Conservation (phyloP, 2,797 vertebrate genomes). For the Trachops cirrhosus region DNA sequence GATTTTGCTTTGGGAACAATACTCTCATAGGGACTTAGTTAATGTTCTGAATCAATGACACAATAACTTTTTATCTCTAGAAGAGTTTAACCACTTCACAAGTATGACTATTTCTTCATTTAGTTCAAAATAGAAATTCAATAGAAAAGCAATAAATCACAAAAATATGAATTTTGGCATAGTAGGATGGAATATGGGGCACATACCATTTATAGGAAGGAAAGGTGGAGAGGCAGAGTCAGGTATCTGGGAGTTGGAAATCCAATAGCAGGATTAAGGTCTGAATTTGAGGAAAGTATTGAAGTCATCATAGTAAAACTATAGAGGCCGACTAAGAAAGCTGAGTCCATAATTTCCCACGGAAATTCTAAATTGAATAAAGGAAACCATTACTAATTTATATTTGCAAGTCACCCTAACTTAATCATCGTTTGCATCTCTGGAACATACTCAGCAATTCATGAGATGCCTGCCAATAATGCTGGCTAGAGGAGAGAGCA, state of each 20-base stretch:
- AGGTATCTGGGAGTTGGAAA: background rate
- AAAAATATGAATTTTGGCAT: background rate
- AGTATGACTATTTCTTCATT: constrained; percentile 16
- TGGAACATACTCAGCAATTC: background rate
- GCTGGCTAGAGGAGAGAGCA: constrained; percentile 1
- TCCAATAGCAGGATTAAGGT: background rate
- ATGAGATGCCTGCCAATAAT: background rate
- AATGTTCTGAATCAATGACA: background rate
- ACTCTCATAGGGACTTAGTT: background rate
- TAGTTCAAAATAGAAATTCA: background rate
- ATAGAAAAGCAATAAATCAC: background rate
- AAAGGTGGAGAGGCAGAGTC: background rate
- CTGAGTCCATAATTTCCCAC: background rate
- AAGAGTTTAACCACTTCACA: background rate
- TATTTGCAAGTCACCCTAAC: constrained; percentile 10
- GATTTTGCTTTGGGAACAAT: background rate
- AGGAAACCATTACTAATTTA: background rate
- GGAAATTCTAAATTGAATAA: background rate
- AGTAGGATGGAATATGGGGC: background rate
- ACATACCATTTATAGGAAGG: background rate
- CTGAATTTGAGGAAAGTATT: background rate
- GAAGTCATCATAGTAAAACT: background rate
- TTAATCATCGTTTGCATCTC: background rate
- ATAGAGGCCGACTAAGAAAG: background rate
- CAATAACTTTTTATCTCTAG: background rate